These are phyloP conservation scores for Teleopsis dalmanni DNA, from an alignment of 1,140 invertebrate genomes.

Conservation along the genomic window DNA sequence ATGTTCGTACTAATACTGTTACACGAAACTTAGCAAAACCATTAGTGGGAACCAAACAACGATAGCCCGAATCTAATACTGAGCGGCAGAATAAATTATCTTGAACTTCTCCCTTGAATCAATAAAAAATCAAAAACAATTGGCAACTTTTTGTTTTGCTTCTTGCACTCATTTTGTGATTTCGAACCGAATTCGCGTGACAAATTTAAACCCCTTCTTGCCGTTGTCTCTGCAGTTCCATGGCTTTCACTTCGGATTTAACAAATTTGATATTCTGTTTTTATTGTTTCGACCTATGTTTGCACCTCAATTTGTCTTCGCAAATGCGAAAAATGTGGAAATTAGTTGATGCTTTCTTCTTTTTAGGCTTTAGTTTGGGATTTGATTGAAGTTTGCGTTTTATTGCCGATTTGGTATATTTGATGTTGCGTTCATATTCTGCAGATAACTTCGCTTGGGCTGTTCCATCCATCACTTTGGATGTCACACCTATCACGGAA, in stretches of 20 bases:
- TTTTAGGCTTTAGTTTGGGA: too few relatives aligned
- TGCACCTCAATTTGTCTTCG: constrained; percentile 45
- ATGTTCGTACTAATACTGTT: too few relatives aligned
- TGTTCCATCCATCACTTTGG: constrained; percentile 35
- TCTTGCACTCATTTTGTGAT: not conserved
- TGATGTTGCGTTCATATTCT: not conserved
- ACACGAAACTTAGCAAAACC: too few relatives aligned
- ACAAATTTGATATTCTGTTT: constrained; percentile 42
- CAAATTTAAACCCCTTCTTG: constrained; percentile 4
- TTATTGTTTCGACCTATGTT: constrained; percentile 44
- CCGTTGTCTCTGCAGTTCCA: constrained; percentile 17
- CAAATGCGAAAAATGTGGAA: constrained; percentile 45
- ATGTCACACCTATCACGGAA: constrained; percentile 43
- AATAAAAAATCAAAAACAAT: constrained; percentile 35
- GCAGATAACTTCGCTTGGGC: constrained; percentile 12
- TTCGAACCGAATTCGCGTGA: constrained; percentile 3
- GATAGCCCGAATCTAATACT: too few relatives aligned
- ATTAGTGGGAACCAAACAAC: too few relatives aligned
- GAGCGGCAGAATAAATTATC: too few relatives aligned
- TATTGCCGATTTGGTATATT: not conserved
- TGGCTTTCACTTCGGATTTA: constrained; percentile 39
- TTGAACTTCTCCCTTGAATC: not conserved
- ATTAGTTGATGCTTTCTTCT: constrained; percentile 28
- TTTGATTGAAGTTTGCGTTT: not conserved
- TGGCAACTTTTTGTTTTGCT: constrained; percentile 15